phyloP scores from a whole-genome alignment of 1,140 invertebrate species.

The Oscheius sp. region DNA sequence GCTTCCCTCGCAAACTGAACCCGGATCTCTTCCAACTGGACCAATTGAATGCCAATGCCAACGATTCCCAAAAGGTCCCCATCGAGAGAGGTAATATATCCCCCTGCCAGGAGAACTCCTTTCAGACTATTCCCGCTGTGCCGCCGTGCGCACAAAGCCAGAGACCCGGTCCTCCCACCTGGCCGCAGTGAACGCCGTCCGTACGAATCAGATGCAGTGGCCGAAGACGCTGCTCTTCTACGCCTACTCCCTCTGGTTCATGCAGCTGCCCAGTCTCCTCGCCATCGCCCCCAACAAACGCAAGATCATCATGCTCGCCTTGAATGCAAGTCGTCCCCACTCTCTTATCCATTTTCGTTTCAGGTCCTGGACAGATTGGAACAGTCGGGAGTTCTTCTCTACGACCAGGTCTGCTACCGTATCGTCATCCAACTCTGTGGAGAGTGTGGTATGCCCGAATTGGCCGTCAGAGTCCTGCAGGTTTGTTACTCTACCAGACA shows the following conservation, averaged over 20 bases:
- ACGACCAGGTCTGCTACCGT: slow-evolving; percentile 72
- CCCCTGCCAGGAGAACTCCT: neutral
- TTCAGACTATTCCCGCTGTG: slow-evolving; percentile 64
- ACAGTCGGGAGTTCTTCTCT: slow-evolving; percentile 41
- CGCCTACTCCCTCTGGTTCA: slow-evolving; percentile 85
- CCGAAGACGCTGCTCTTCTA: slow-evolving; percentile 71
- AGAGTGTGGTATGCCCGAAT: slow-evolving; percentile 82
- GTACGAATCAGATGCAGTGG: slow-evolving; percentile 71
- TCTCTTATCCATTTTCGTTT: neutral
- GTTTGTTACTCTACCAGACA: slow-evolving; percentile 47
- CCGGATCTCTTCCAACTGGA: slow-evolving; percentile 54
- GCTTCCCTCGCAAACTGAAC: slow-evolving; percentile 49
- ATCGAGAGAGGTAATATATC: slow-evolving; percentile 24
- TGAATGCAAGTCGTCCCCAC: slow-evolving; percentile 39
- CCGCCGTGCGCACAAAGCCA: slow-evolving; percentile 65
- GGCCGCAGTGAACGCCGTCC: slow-evolving; percentile 28
- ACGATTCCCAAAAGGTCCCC: slow-evolving; percentile 28
- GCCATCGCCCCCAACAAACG: slow-evolving; percentile 68
- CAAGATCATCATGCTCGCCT: slow-evolving; percentile 65
- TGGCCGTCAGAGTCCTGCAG: slow-evolving; percentile 89
- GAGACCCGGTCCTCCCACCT: slow-evolving; percentile 42
- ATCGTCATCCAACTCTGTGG: slow-evolving; percentile 98
- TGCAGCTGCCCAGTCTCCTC: slow-evolving; percentile 81
- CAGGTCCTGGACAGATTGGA: slow-evolving; percentile 47
- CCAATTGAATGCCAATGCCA: slow-evolving; percentile 60